Percentiles rank a stretch among this genome's conserved stretches.
Evolutionary conservation across 2,797 vertebrate genomes (phyloP).

Genomic region (Agapornis canus): DNA sequence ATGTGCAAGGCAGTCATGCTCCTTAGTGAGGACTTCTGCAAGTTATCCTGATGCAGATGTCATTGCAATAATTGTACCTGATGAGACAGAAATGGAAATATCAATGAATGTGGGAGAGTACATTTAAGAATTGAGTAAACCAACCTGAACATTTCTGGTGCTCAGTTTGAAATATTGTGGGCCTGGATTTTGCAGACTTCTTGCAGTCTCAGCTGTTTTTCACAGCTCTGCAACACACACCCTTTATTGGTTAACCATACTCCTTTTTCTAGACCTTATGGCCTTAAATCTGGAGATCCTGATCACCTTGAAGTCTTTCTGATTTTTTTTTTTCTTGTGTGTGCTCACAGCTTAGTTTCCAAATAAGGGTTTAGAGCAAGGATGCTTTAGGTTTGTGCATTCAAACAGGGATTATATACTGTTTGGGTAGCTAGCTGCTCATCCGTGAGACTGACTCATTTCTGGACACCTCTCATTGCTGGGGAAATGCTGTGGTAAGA

Average conservation of each 20-base stretch:
- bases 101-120: not conserved
- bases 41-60: not conserved
- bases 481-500: not conserved
- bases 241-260: not conserved
- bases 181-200: not conserved
- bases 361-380: not conserved
- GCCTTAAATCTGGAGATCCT: not conserved
- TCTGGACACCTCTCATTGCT: not conserved
- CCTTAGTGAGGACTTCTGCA: not conserved
- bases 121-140: not conserved
- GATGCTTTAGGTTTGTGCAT: not conserved
- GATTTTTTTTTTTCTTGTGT: not conserved
- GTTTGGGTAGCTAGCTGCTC: not conserved
- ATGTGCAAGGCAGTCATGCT: not conserved
- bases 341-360: not conserved
- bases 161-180: not conserved
- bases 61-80: not conserved
- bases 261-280: not conserved
- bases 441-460: not conserved
- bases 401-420: not conserved
- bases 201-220: not conserved
- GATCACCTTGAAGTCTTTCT: not conserved
- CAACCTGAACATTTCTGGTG: not conserved
- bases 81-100: not conserved
- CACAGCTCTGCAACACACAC: rapidly evolving